A percentile compares a stretch with the other conserved stretches of the same genome.
Evolutionary conservation across 92 coral and sea anemone genomes (phyloP).

Genomic region (Parazoanthus swiftii): DNA sequence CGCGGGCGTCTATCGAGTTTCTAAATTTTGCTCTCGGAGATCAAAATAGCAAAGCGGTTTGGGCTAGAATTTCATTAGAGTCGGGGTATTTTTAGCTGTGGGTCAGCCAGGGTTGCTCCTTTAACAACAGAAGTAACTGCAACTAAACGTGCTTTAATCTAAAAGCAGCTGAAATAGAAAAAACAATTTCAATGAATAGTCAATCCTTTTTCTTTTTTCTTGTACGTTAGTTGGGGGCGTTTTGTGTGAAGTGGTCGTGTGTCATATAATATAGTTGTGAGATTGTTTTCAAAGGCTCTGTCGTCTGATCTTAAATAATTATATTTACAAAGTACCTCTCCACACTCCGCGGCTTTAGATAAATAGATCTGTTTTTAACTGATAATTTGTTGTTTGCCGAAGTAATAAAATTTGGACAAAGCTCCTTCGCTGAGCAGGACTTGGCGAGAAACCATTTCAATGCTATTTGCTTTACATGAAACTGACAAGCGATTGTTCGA

Average conservation of each 20-base stretch:
- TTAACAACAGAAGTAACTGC: conserved; percentile 11
- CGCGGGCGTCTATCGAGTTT: conserved; percentile 75
- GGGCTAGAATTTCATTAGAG: conserved; percentile 67
- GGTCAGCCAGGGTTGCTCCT: conserved; percentile 67
- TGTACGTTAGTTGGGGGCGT: conserved; percentile 3
- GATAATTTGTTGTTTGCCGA: conserved; percentile 31
- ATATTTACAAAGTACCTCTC: conserved; percentile 22
- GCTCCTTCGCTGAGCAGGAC: background rate
- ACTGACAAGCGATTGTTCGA: background rate
- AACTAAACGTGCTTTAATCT: background rate
- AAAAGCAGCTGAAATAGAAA: background rate
- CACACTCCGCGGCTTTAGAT: conserved; percentile 23
- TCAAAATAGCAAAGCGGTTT: conserved; percentile 78
- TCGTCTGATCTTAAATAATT: conserved; percentile 6
- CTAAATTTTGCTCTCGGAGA: conserved; percentile 91
- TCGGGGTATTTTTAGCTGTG: conserved; percentile 72
- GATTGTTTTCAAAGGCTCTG: background rate
- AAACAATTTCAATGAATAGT: background rate
- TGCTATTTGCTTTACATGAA: background rate
- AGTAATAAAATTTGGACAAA: conserved; percentile 13
- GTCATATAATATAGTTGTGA: background rate
- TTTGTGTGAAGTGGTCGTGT: conserved; percentile 16
- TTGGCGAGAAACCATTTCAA: background rate
- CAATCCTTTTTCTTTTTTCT: background rate
- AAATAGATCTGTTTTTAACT: conserved; percentile 21